phyloP scores from a whole-genome alignment of 2,113 vertebrate species.

The Micromys minutus region DNA sequence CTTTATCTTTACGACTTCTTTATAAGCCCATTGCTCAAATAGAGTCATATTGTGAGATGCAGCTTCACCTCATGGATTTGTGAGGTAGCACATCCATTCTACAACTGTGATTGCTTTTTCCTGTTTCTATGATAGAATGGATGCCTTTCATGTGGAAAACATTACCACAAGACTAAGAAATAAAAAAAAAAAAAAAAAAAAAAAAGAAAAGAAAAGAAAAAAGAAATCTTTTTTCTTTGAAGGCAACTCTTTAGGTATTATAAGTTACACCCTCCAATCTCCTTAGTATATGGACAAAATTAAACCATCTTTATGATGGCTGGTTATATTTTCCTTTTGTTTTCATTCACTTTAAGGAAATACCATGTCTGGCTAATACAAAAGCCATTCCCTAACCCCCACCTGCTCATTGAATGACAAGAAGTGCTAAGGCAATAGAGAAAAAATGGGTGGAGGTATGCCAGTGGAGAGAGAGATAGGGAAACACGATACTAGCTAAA shows the following conservation, averaged over 20 bases:
- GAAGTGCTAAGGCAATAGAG: neutral
- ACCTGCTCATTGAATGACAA: too few relatives aligned
- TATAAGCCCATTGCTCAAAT: neutral
- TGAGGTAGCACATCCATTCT: neutral
- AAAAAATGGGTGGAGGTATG: fast-evolving
- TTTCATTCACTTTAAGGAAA: neutral
- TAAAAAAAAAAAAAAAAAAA: too few relatives aligned
- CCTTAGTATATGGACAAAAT: neutral
- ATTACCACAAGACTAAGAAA: neutral
- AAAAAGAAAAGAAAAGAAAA: too few relatives aligned
- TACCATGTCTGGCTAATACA: neutral
- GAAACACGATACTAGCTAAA: neutral
- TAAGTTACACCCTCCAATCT: neutral
- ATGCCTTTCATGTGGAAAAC: neutral
- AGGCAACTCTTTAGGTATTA: neutral
- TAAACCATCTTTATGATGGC: neutral
- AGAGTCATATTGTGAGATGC: neutral
- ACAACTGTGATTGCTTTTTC: neutral
- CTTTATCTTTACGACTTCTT: neutral
- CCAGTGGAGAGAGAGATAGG: neutral
- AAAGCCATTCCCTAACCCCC: neutral
- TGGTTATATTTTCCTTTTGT: neutral
- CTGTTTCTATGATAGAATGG: neutral
- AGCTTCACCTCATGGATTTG: neutral
- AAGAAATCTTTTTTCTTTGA: neutral